Percentiles rank a stretch among this genome's conserved stretches.
Conservation (phyloP, 2,888 invertebrate species). For the Hypsopygia costalis region DNA sequence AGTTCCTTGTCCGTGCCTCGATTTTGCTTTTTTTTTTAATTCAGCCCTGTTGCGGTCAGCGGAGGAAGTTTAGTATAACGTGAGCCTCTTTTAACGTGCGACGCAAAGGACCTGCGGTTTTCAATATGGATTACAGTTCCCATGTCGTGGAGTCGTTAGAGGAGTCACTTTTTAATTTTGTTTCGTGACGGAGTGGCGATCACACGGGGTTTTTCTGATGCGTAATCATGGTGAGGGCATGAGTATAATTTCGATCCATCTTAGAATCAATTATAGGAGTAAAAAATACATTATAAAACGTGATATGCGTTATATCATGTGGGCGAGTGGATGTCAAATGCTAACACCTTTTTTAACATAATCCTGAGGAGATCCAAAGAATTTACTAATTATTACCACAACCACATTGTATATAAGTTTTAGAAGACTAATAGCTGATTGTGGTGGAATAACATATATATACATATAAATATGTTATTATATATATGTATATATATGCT, state of each 20-base stretch:
- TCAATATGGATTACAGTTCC: constrained; percentile 55
- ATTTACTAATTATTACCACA: no score
- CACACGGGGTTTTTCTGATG: constrained; percentile 32
- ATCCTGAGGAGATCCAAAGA: not conserved
- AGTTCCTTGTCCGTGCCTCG: constrained; percentile 43
- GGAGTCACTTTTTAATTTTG: constrained; percentile 23
- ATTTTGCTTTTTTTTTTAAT: constrained; percentile 37
- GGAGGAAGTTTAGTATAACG: constrained; percentile 58
- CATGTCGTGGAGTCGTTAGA: constrained; percentile 39
- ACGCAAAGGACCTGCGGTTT: constrained; percentile 52
- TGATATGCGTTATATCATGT: constrained; percentile 6
- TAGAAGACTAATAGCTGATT: no score
- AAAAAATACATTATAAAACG: constrained; percentile 11
- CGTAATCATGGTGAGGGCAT: constrained; percentile 11
- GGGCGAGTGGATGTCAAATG: constrained; percentile 8
- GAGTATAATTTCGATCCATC: constrained; percentile 14
- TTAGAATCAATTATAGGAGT: constrained; percentile 16
- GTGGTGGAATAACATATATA: no score
- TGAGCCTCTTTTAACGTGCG: constrained; percentile 31
- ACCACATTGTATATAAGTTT: no score
- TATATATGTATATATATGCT: no score
- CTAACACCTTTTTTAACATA: not conserved
- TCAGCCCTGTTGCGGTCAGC: constrained; percentile 52
- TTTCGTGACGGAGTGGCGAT: constrained; percentile 10
- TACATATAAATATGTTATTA: no score